Percentiles rank a stretch among this genome's conserved stretches.
Evolutionary conservation across 2,797 vertebrate species (phyloP).

Genomic region (Scyliorhinus canicula): DNA sequence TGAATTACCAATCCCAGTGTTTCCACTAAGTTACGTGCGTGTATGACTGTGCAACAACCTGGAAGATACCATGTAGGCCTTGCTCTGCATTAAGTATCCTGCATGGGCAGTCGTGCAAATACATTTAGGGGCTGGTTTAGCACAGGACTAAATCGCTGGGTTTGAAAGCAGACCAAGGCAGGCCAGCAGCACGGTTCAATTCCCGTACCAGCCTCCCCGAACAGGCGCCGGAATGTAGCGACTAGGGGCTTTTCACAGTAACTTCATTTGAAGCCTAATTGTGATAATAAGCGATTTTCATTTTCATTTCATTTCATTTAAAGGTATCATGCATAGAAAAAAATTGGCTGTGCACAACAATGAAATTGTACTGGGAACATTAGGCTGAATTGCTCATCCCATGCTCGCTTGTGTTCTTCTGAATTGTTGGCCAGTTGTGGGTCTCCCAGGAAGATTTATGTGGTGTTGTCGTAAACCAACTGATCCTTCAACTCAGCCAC

Average conservation of each 20-base stretch:
- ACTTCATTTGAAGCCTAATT: too few species aligned
- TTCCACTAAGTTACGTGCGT: background rate
- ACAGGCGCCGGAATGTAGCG: too few species aligned
- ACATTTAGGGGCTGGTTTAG: too few species aligned
- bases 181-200: too few species aligned
- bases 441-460: background rate
- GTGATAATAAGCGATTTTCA: too few species aligned
- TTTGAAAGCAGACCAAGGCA: too few species aligned
- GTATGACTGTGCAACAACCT: background rate
- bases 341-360: background rate
- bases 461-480: background rate
- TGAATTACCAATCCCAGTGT: background rate
- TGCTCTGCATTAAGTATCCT: background rate
- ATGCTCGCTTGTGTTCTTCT: background rate
- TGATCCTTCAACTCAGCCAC: background rate
- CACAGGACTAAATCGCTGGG: too few species aligned
- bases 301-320: too few species aligned
- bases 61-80: background rate
- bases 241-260: too few species aligned
- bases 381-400: background rate
- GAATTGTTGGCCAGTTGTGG: background rate
- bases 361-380: background rate
- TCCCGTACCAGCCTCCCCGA: too few species aligned
- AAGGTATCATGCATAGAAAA: background rate
- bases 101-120: background rate